Evolutionary conservation across 2,113 vertebrate species (phyloP).

Genomic region (Petaurus breviceps): DNA sequence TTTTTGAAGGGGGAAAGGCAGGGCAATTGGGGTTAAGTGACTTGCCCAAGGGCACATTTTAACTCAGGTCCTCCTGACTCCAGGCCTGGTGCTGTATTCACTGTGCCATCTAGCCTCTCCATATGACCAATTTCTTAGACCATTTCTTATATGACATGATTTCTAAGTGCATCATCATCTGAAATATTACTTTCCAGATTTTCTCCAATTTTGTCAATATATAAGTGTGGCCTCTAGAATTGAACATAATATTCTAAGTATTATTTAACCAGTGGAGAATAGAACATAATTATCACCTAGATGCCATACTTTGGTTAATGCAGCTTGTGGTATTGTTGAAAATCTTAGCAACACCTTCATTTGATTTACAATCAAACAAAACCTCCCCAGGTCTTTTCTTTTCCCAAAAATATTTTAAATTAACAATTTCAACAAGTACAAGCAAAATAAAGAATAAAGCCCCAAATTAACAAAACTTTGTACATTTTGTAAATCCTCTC

Average conservation of each 20-base stretch:
- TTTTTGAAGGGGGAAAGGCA: no score
- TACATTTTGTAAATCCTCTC: not conserved
- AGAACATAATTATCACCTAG: not conserved
- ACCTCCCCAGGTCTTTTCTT: not conserved
- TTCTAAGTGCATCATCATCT: not conserved
- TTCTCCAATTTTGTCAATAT: not conserved
- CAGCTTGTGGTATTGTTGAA: not conserved
- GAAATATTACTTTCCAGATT: not conserved
- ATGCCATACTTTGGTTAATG: not conserved
- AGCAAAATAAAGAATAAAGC: not conserved
- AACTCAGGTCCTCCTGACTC: no score
- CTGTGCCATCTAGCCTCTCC: no score
- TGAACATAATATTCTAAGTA: not conserved
- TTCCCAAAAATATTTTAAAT: not conserved
- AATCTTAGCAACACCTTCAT: not conserved
- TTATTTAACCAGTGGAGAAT: not conserved
- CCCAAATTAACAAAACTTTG: not conserved
- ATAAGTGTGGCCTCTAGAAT: not conserved
- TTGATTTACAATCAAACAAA: not conserved
- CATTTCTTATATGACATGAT: not conserved
- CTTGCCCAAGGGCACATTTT: no score
- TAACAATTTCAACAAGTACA: not conserved
- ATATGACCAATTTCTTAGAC: not conserved
- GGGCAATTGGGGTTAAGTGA: no score
- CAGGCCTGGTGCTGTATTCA: no score